Evolutionary conservation across 2,888 invertebrate species (phyloP).

Genomic region (Drosophila conformis): DNA sequence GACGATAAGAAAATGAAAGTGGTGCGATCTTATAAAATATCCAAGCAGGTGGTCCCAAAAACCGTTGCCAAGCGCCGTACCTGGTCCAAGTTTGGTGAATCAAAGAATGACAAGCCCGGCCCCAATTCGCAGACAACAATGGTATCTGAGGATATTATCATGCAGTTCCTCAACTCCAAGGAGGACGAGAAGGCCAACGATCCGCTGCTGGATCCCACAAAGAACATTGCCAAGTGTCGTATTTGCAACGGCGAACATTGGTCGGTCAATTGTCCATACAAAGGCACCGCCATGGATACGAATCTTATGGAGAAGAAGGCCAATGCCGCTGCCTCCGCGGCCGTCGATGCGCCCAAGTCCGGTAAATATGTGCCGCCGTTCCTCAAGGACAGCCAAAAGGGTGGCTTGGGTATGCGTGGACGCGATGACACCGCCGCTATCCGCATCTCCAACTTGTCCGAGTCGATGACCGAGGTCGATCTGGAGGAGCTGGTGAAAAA

Average conservation of each 20-base stretch:
- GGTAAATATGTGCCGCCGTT: constrained; percentile 95
- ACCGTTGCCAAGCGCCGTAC: constrained; percentile 96
- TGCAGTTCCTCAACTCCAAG: constrained; percentile 96
- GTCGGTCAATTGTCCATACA: constrained; percentile 99
- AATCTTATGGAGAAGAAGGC: constrained; percentile 87
- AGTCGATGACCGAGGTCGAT: constrained; percentile 97
- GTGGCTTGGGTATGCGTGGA: constrained; percentile 88
- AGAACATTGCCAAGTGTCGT: constrained; percentile 91
- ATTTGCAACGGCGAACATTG: constrained; percentile 98
- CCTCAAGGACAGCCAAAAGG: constrained; percentile 93
- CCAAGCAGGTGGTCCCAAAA: constrained; percentile 95
- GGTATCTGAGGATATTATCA: constrained; percentile 97
- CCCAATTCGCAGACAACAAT: constrained; percentile 99
- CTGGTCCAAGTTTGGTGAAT: constrained; percentile 98
- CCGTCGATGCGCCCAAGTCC: constrained; percentile 81
- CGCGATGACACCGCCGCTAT: constrained; percentile 96
- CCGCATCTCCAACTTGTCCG: constrained; percentile 98
- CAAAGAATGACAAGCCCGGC: constrained; percentile 95
- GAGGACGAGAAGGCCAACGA: constrained; percentile 96
- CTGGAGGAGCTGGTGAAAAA: constrained; percentile 97
- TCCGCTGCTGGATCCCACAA: constrained; percentile 92
- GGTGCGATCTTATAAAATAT: constrained; percentile 96
- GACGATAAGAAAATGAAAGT: constrained; percentile 96
- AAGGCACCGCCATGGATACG: constrained; percentile 93
- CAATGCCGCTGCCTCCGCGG: constrained; percentile 82